Base-by-base conservation (phyloP, 1,140 invertebrate genomes). In the Episyrphus balteatus region DNA sequence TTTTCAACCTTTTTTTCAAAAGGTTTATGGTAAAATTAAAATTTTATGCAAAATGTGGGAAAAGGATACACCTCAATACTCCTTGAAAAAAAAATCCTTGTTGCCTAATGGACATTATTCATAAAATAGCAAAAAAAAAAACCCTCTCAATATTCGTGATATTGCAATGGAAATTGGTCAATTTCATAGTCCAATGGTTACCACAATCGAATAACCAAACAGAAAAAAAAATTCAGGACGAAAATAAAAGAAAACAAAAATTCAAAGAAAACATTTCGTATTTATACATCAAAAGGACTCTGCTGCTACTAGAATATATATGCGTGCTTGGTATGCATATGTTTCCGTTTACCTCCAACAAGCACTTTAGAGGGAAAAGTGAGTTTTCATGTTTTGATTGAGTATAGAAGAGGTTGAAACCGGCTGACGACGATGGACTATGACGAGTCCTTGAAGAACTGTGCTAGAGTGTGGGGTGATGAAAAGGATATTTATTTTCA, bases 161-260 rank as follows among this genome's bases (percentile, higher is more conserved):
- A 62, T 62, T 62, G 21, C 3, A 26, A 26, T 26, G 21, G 21
- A 26, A 26, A 57, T 55, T 45, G 51, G 60, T 59, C 62, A 62
- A 65, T 65, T 65, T 65, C 62, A 65, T 61, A 61, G 59, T 62
- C 58, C 46, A 54, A 52, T 65, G 62, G 46, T 47, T 30, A 19
- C 26, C 14, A 9, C n/a, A 12, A 54, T 6, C 15, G 13, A 3
- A 37, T 11, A 14, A 14, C 5, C 36, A 17, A n/a, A 14, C 3
- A n/a, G 6, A n/a, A n/a, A 37, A 3, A 26, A 26, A 5, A 26
- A 26, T 26, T 26, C 21, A 26, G 21, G 21, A 26, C 21, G 21
- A 26, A 26, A 26, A 26, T 5, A 26, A 26, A 8, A 26, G 21
- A 5, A 8, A n/a, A n/a, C n/a, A n/a, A n/a, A 26, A 26, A 26